phyloP scores from a whole-genome alignment of 2,113 vertebrate genomes.

The Rana temporaria region DNA sequence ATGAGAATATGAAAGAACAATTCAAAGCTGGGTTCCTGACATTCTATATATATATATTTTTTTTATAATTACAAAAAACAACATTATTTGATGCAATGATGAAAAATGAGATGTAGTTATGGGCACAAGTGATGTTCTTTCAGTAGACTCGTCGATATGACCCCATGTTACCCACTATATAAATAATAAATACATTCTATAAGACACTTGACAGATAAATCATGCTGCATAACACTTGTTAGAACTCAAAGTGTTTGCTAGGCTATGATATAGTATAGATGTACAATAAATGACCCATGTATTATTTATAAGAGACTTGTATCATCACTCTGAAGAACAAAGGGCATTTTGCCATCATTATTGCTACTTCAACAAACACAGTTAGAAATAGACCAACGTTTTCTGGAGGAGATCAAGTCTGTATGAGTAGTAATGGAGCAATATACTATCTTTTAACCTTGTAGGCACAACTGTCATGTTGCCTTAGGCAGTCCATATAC shows the following conservation, averaged over 20 bases:
- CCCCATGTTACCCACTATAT: constrained; percentile 10
- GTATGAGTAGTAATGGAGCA: neutral
- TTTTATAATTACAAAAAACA: constrained; percentile 1
- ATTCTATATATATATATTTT: constrained; percentile 22
- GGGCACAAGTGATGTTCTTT: neutral
- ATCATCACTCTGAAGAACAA: constrained; percentile 12
- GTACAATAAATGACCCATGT: constrained; percentile 37
- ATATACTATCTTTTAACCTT: no score
- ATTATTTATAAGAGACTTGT: constrained; percentile 20
- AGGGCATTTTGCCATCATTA: constrained; percentile 32
- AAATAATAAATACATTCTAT: constrained; percentile 44
- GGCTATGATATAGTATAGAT: constrained; percentile 32
- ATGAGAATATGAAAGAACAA: constrained; percentile 25
- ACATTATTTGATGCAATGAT: constrained; percentile 22
- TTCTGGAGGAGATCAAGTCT: constrained; percentile 1
- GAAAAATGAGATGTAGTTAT: neutral
- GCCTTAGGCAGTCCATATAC: no score
- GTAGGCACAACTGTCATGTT: no score
- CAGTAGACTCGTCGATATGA: constrained; percentile 30
- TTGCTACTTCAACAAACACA: constrained; percentile 18
- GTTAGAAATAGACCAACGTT: neutral
- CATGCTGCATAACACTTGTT: constrained; percentile 23
- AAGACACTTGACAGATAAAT: constrained; percentile 49
- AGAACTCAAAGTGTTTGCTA: constrained; percentile 15
- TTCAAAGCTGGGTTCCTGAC: constrained; percentile 6